phyloP scores from a whole-genome alignment of 2,113 vertebrate genomes.

The Arizona elegans region DNA sequence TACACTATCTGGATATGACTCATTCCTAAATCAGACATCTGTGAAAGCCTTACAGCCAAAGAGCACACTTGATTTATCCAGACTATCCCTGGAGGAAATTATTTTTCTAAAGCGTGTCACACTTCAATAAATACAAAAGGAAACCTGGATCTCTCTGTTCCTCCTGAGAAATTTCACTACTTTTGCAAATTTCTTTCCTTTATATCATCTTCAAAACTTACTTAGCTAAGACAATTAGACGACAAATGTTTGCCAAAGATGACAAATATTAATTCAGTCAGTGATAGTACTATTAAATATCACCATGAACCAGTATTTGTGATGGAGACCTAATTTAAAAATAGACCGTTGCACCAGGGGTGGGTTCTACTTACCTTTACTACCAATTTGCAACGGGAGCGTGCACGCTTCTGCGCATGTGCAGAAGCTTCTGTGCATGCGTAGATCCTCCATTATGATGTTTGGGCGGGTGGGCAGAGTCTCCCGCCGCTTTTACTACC shows the following conservation, averaged over 20 bases:
- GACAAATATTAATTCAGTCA: neutral
- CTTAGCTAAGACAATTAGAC: neutral
- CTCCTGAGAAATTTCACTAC: neutral
- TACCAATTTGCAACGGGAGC: no score
- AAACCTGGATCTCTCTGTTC: neutral
- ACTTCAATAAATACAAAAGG: neutral
- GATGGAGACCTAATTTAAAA: neutral
- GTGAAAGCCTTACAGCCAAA: neutral
- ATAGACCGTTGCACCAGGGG: neutral
- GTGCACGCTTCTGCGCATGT: no score
- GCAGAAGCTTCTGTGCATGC: no score
- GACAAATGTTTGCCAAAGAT: neutral
- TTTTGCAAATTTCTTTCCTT: neutral
- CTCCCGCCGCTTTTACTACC: no score
- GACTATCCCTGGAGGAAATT: neutral
- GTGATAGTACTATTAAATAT: neutral
- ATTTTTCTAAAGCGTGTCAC: neutral
- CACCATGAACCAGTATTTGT: neutral
- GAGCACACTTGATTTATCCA: neutral
- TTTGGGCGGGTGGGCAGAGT: no score
- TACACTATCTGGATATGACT: neutral
- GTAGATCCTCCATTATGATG: no score
- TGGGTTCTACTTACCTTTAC: no score
- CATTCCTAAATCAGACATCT: neutral
- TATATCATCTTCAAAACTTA: neutral